These are phyloP conservation scores for Scaptomyza graminum DNA, from an alignment of 1,140 invertebrate species.

Conservation along the genomic window DNA sequence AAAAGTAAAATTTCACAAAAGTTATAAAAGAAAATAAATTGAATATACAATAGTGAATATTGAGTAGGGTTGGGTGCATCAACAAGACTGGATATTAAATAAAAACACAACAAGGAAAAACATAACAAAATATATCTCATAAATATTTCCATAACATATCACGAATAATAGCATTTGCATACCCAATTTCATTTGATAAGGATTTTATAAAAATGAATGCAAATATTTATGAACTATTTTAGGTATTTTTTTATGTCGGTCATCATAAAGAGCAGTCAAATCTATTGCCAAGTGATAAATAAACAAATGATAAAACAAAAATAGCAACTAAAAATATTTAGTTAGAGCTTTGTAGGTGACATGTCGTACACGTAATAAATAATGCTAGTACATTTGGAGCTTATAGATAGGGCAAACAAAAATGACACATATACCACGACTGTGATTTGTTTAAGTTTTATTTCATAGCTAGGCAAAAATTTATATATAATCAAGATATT, in stretches of 20 bases:
- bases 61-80: background rate
- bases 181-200: background rate
- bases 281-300: constrained; percentile 33
- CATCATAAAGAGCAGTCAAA: too few species aligned
- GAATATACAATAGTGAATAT: background rate
- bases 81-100: background rate
- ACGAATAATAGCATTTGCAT: background rate
- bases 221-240: too few species aligned
- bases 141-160: background rate
- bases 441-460: too few species aligned
- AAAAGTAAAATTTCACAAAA: background rate
- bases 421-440: background rate
- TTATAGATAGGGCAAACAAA: background rate
- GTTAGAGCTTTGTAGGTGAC: background rate
- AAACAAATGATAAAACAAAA: constrained; percentile 56
- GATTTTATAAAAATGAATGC: background rate
- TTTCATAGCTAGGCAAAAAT: constrained; percentile 29
- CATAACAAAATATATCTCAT: background rate
- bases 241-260: too few species aligned
- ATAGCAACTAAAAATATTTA: constrained; percentile 17
- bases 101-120: background rate
- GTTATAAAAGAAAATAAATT: background rate
- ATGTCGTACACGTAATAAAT: too few species aligned
- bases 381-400: too few species aligned
- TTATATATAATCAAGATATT: constrained; percentile 40